Base-by-base conservation (phyloP, 1,140 invertebrate genomes). In the Trichomalopsis sarcophagae region DNA sequence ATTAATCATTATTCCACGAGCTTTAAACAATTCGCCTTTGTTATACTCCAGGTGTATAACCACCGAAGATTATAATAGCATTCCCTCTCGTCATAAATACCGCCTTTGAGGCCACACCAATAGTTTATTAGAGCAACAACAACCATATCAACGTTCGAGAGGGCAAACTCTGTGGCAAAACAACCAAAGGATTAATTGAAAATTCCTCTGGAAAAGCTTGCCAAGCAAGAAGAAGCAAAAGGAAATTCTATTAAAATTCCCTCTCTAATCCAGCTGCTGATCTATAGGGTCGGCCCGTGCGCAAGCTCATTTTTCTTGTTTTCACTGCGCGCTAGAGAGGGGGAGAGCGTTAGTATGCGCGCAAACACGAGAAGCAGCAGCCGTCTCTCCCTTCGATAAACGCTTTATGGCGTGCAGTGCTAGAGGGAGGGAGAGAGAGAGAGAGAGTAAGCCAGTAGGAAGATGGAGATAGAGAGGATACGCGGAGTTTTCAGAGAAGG, bases 311-410 rank as follows among this genome's bases (percentile, higher is more conserved):
- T 55, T 40, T 23, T 73, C 79, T 81, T 36, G 50, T 77, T 77
- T 84, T 81, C 78, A 71, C 47, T 78, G 69, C 40, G 36, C 44
- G 33, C 2, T 3, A 36, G 33, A 36, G 33, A 36, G 33, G 5
- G 33, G 5, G 4, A 36, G 33, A 36, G 33, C 27, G 62, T 62
- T 62, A 62, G 55, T 62, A 62, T 33, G 77, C 68, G 21, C 17
- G 23, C 23, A 68, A 23, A 81, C 9, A 40, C 68, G 68, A 36
- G 33, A 0, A 47, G 68, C 33, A 71, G 5, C 3, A 17, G n/a
- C 36, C 44, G 13, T 44, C 77, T 80, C 69, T 80, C 73, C 40
- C 23, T 76, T 85, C 68, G 44, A 23, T 79, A 81, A 47, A 85
- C 44, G 40, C 77, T 55, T n/a, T 75, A 36, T 33, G 68, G 27